A percentile compares a stretch with the other conserved stretches of the same genome.
These are phyloP conservation scores for Lacerta viridis DNA, from an alignment of 2,797 vertebrate genomes.

Conservation along the genomic window DNA sequence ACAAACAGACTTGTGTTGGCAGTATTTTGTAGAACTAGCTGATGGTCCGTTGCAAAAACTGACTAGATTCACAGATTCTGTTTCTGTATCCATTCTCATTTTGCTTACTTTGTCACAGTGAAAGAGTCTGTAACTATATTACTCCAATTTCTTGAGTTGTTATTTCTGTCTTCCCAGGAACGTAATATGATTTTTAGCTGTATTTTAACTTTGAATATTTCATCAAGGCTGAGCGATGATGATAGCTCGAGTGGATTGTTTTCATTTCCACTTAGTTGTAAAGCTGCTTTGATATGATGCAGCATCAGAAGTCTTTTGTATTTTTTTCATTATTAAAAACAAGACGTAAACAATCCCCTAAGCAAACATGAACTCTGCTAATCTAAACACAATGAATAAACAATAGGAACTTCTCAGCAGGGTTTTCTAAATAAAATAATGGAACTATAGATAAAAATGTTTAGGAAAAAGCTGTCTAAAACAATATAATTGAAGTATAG, in stretches of 20 bases:
- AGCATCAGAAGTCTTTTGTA: conserved; percentile 38
- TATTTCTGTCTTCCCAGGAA: not conserved
- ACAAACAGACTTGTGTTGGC: not conserved
- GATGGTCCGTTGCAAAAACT: not conserved
- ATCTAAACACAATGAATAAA: conserved; percentile 49
- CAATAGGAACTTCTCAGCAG: conserved; percentile 24
- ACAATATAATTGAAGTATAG: not conserved
- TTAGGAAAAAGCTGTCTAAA: not conserved
- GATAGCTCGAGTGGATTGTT: conserved; percentile 20
- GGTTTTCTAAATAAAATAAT: conserved; percentile 24
- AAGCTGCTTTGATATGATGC: conserved; percentile 20
- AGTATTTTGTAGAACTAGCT: not conserved
- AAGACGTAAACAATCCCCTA: conserved; percentile 9
- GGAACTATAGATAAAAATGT: conserved; percentile 11
- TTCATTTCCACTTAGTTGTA: conserved; percentile 22
- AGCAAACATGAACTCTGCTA: conserved; percentile 20
- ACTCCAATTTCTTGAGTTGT: not conserved
- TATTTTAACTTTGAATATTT: conserved; percentile 24
- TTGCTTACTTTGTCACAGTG: not conserved
- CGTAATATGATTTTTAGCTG: not conserved
- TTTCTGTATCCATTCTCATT: conserved; percentile 4
- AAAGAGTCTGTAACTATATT: not conserved
- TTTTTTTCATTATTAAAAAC: conserved; percentile 36
- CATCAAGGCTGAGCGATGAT: not conserved
- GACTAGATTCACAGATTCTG: not conserved